Evolutionary conservation across 2,113 vertebrate genomes (phyloP).

Genomic region (Nycticebus coucang): DNA sequence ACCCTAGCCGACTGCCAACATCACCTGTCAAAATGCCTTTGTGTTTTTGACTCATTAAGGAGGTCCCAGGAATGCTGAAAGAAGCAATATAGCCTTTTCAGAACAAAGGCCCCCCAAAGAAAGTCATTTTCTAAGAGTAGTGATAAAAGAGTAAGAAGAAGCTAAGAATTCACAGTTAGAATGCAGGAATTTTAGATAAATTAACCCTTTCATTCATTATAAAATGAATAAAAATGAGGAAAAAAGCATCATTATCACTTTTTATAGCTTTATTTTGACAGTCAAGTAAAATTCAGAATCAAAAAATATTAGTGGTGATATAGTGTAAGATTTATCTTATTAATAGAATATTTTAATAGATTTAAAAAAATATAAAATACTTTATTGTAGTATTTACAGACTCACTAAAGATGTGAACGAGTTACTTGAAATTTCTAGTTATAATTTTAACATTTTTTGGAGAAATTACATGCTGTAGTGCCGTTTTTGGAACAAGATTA

Average conservation of each 20-base stretch:
- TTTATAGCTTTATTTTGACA: neutral
- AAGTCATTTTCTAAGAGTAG: neutral
- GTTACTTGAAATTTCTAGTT: neutral
- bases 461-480: neutral
- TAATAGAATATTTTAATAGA: neutral
- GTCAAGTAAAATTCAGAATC: slow-evolving; percentile 3
- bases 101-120: neutral
- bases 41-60: neutral
- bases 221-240: neutral
- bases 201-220: neutral
- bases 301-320: neutral
- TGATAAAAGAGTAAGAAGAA: neutral
- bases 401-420: neutral
- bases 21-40: neutral
- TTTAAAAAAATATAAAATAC: slow-evolving; percentile 9
- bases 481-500: neutral
- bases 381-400: neutral
- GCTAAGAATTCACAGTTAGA: neutral
- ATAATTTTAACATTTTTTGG: neutral
- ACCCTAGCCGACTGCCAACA: neutral
- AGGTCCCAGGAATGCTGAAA: neutral
- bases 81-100: neutral
- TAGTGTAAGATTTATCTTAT: neutral
- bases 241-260: neutral
- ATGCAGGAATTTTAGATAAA: neutral